Base-by-base conservation (phyloP, 2,797 vertebrate genomes). In the Lutjanus campechanus region DNA sequence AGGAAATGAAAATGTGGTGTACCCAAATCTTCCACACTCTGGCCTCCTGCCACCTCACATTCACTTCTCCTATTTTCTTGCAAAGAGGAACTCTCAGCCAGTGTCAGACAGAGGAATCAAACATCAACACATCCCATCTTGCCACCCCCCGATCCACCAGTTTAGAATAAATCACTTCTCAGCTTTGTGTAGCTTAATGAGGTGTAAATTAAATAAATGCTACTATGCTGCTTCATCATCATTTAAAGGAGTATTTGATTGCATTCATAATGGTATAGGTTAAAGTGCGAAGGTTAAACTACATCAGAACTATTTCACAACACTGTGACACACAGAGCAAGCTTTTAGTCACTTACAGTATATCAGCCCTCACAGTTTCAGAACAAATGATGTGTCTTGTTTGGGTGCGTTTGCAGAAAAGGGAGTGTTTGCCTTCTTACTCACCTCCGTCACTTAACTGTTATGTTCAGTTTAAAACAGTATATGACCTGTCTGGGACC, bases 1-100 rank as follows among this genome's bases (percentile, higher is more conserved):
- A 88, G 94, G 94, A 94, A 95, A 92, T 90, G 93, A 94, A 92
- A 93, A 93, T 86, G 85, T 13, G 88, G 69, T 77, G 66, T 11
- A 83, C 77, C 87, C 83, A 88, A 85, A 77, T 83, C 79, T 73
- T 90, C 83, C 84, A 81, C 90, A 69, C 78, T 71, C 81, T 76
- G 54, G 79, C 78, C 88, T 81, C 76, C 66, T 76, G 82, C 90
- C 87, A 84, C 65, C 73, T 65, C 15, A 86, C 88, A 91, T 91
- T 93, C 91, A 94, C 93, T 94, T 94, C 94, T 91, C 87, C 79
- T 79, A 91, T 93, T 93, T 59, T 64, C n/a, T 67, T 29, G 36
- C 68, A 88, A 94, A 93, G 85, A 88, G 91, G 89, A 93, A 93
- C 82, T 83, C 56, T 61, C 40, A 7, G 63, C 29, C n/a, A 16